Base-by-base conservation (phyloP, 2,888 invertebrate species). In the Eupithecia inturbata region DNA sequence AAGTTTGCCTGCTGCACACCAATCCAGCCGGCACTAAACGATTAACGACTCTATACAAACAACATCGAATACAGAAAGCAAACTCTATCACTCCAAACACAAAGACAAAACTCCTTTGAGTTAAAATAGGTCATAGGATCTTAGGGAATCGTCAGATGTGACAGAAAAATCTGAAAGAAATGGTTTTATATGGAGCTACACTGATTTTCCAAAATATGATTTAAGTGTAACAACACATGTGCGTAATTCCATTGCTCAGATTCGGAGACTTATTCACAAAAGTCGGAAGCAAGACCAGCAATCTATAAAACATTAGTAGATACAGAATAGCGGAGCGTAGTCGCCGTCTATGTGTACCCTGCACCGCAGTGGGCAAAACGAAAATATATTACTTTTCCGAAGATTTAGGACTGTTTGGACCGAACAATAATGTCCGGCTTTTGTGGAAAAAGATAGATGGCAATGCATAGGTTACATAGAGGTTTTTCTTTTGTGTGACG, bases 391-490 rank as follows among this genome's bases (percentile, higher is more conserved):
- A 93, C 95, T 95, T 92, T 93, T 92, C 92, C 92, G 92, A 94
- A 95, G 95, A 95, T 95, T 95, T 95, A 95, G 90, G 94, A 93
- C 94, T 94, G 94, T 94, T 95, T 94, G 94, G 95, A 95, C 95
- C 95, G 94, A 94, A 95, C 95, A 95, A 95, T 95, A 95, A 95
- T 95, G 95, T 95, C 95, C 95, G 90, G 95, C 95, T 94, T 95
- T 95, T 95, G 95, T 95, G 93, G 93, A 94, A 93, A 94, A 93
- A 95, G 95, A 95, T 94, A 94, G 90, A 95, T 95, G 93, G 94
- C 92, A 88, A 91, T 94, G 94, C 94, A 94, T 93, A 93, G 93
- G 90, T 92, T 93, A 92, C 91, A 91, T 89, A 86, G 88, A 91
- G 93, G 77, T 92, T 94, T 93, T 94, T 91, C 93, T 92, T 94